Conservation (phyloP, 2,113 vertebrate species). For the Mobula birostris region DNA sequence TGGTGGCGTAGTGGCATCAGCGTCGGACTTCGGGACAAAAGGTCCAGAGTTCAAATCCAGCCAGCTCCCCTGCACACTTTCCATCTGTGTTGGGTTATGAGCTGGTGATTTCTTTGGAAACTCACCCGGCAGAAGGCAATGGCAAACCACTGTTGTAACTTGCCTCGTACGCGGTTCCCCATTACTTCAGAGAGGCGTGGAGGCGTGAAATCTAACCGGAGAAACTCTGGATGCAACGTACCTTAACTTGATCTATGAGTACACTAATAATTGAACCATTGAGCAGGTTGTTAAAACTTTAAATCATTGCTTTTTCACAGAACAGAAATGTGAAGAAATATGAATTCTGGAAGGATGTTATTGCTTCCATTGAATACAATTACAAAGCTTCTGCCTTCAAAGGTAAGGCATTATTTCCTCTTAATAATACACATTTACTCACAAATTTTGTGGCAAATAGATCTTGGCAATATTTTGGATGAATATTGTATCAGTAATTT, state of each 20-base stretch:
- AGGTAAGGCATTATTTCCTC: slow-evolving; percentile 59
- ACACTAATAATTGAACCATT: neutral
- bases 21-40: too few species aligned
- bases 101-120: too few species aligned
- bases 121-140: too few species aligned
- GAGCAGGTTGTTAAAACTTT: neutral
- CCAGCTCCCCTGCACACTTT: too few species aligned
- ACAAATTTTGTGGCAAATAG: neutral
- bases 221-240: too few species aligned
- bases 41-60: too few species aligned
- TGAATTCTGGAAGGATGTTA: slow-evolving; percentile 90
- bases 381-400: slow-evolving; percentile 92
- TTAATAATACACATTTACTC: neutral
- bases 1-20: neutral
- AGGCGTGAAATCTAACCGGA: too few species aligned
- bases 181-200: too few species aligned
- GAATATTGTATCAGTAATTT: neutral
- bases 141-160: too few species aligned
- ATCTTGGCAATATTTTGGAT: neutral
- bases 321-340: slow-evolving; percentile 70
- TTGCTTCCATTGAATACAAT: slow-evolving; percentile 86
- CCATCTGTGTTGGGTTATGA: too few species aligned
- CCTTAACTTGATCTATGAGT: too few species aligned
- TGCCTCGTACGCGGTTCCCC: too few species aligned
- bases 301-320: slow-evolving; percentile 53